These are phyloP conservation scores for Trididemnum nubilum DNA, from an alignment of 23 tunicate species.

Conservation along the genomic window DNA sequence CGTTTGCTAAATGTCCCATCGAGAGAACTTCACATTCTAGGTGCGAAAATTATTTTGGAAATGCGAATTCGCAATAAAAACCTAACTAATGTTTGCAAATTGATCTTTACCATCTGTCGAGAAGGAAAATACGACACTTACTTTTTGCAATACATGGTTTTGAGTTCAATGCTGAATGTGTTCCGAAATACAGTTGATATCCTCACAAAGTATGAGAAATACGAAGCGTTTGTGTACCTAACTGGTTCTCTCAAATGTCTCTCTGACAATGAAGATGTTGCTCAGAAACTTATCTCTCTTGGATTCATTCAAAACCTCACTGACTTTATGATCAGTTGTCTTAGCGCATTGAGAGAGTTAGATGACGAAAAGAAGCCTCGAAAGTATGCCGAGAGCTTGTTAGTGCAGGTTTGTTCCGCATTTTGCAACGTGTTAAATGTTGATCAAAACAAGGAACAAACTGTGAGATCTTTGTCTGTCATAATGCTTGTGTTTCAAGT, in stretches of 20 bases:
- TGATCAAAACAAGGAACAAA: slow-evolving; percentile 35
- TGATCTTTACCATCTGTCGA: slow-evolving; percentile 61
- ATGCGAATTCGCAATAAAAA: slow-evolving; percentile 59
- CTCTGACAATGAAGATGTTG: slow-evolving; percentile 55
- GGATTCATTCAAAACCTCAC: slow-evolving; percentile 9
- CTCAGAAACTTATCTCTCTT: slow-evolving; percentile 6
- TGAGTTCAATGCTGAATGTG: slow-evolving; percentile 35
- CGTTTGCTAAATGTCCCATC: slow-evolving; percentile 48
- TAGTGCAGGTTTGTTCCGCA: slow-evolving; percentile 65
- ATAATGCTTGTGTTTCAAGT: slow-evolving; percentile 27
- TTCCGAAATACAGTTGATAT: slow-evolving; percentile 18
- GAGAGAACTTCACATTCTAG: slow-evolving; percentile 42
- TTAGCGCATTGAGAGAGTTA: not conserved
- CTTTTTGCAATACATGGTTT: slow-evolving; percentile 41
- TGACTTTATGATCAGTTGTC: slow-evolving; percentile 16
- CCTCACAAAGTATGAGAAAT: slow-evolving; percentile 56
- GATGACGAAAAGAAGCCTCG: slow-evolving; percentile 39
- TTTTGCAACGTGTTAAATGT: slow-evolving; percentile 66
- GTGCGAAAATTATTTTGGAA: slow-evolving; percentile 73
- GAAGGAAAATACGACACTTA: slow-evolving; percentile 56
- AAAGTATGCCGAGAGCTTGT: slow-evolving; percentile 52
- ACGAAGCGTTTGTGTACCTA: slow-evolving; percentile 77
- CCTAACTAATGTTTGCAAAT: slow-evolving; percentile 74
- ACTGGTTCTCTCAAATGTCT: slow-evolving; percentile 76
- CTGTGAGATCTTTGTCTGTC: not conserved